phyloP scores from a whole-genome alignment of 2,797 vertebrate genomes.

The Anolis apletophallus region DNA sequence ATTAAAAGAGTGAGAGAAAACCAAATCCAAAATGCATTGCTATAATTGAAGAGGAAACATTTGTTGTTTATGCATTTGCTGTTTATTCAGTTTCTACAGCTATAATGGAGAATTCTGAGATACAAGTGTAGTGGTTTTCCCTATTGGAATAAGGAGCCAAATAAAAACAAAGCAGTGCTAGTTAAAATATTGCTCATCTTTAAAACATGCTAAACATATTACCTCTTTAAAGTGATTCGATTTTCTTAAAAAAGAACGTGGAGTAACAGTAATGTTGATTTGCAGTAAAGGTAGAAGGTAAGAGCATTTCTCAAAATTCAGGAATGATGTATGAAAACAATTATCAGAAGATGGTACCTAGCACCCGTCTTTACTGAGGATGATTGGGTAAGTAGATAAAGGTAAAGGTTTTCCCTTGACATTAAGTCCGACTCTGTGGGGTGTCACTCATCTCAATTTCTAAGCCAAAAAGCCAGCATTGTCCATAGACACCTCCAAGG shows the following conservation, averaged over 20 bases:
- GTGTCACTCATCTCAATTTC: too few species aligned
- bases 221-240: not conserved
- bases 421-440: too few species aligned
- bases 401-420: too few species aligned
- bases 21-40: not conserved
- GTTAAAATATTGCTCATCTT: not conserved
- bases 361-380: not conserved
- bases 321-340: not conserved
- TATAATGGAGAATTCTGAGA: not conserved
- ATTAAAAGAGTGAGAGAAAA: not conserved
- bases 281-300: not conserved
- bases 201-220: not conserved
- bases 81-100: not conserved
- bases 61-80: not conserved
- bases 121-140: not conserved
- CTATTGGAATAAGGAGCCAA: not conserved
- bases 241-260: not conserved
- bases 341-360: not conserved
- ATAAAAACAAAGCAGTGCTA: not conserved
- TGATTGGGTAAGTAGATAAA: not conserved
- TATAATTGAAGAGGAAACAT: not conserved
- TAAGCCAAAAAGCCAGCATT: too few species aligned
- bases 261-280: not conserved
- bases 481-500: too few species aligned
- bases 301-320: not conserved